Evolutionary conservation across 1,140 invertebrate species (phyloP), one percentile per base, ranked within the genome.

Genomic region (Pygmarrhopalites habei): DNA sequence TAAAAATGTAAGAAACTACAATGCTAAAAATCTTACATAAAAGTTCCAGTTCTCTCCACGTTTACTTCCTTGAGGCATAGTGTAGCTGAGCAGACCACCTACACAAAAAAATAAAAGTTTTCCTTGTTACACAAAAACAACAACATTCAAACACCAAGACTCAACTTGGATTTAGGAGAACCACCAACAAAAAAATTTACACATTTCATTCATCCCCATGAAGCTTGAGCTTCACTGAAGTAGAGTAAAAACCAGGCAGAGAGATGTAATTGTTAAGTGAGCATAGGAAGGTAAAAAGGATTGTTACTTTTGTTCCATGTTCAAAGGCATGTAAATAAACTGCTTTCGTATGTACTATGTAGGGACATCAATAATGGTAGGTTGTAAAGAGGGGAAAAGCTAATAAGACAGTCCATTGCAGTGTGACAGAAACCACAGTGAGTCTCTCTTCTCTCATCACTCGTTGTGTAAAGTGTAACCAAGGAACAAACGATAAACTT

Each of bases 51-150:
- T 79, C 60, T 81, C 83, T 53, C 85, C 84, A 53, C 86, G 79
- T 60, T 81, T 80, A 62, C 87, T 85, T 67, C 91, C 92, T 64
- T 92, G 85, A 1, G 89, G 88, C 79, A 92, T 89, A 28, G 83
- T 82, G 75, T 95, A 95, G 12, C 85, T 84, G 0, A 90, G 75
- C 15, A 93, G 80, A 47, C 87, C 88, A 74, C 89, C 89, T 90
- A 78, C 10, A 47, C 28, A n/a, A 32, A 59, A 30, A 23, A 47
- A 26, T 15, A 58, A 15, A 49, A n/a, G 15, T 7, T 12, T 12
- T 19, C 23, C 7, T 21, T 14, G 21, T 21, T 21, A 49, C 21
- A 15, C 46, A 21, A 14, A 49, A 15, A 49, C 46, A n/a, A 7
- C 21, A 14, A 12, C 10, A 23, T 14, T 49, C 10, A 49, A 14